Percentiles rank a stretch among this genome's conserved stretches.
These are phyloP conservation scores for Thelaira solivaga DNA, from an alignment of 2,888 invertebrate genomes.

Conservation along the genomic window DNA sequence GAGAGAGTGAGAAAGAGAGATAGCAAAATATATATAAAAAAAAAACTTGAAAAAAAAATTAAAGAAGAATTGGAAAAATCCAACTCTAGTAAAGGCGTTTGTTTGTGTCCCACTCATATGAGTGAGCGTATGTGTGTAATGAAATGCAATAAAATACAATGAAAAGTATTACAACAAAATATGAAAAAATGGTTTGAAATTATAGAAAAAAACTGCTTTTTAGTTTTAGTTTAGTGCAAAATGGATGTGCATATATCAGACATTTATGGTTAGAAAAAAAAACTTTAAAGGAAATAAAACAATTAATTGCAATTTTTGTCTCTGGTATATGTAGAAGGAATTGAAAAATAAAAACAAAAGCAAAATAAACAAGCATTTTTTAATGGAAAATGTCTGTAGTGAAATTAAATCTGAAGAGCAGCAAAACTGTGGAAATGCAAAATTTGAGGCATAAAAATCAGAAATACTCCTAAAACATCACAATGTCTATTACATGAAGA, in stretches of 20 bases:
- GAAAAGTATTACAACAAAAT: slow-evolving; percentile 30
- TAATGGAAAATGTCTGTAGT: slow-evolving; percentile 42
- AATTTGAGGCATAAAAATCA: too few species aligned
- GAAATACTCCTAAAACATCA: too few species aligned
- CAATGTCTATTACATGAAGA: too few species aligned
- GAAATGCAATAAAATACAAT: slow-evolving; percentile 52
- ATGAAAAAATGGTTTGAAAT: slow-evolving; percentile 24
- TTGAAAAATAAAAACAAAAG: too few species aligned
- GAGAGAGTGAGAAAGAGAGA: too few species aligned
- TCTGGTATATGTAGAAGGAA: not conserved
- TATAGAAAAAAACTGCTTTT: slow-evolving; percentile 28
- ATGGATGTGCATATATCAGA: slow-evolving; percentile 39
- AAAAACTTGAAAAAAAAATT: not conserved
- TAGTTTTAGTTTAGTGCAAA: slow-evolving; percentile 5
- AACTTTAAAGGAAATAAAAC: slow-evolving; percentile 42
- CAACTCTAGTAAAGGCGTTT: slow-evolving; percentile 34
- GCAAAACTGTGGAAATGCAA: not conserved
- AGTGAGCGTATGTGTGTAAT: not conserved
- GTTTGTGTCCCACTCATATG: not conserved
- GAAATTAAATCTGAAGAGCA: slow-evolving; percentile 19
- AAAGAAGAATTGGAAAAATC: not conserved
- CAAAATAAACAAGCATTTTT: slow-evolving; percentile 7
- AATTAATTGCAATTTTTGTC: slow-evolving; percentile 48
- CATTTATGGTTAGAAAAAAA: not conserved
- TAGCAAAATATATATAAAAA: too few species aligned